Base-by-base conservation (phyloP, 1,140 invertebrate genomes). In the Scaptomyza hsui region DNA sequence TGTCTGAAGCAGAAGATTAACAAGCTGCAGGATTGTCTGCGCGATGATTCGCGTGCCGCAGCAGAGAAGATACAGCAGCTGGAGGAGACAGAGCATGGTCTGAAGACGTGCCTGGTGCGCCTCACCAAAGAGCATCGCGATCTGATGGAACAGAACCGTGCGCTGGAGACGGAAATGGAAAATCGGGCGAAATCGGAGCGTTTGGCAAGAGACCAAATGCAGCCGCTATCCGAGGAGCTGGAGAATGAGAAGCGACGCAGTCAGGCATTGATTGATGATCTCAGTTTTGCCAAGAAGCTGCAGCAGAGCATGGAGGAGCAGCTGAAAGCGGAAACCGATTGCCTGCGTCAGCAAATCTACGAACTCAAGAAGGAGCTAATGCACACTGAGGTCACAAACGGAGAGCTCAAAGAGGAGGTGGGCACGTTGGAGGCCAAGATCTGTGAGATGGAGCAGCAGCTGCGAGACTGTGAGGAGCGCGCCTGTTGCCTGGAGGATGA, bases 361-460 rank as follows among this genome's bases (percentile, higher is more conserved):
- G 90, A 93, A 37, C 75, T 92, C 2, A 91, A 89, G 59, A 94
- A 94, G 85, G 92, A 93, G 44, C 92, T 93, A 47, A 90, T 93
- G 72, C 93, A 94, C 37, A 83, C 93, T 24, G 93, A 94, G 67
- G 93, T 94, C 7, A 94, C 93, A n/a, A 94, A 94, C 67, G 92
- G 92, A 26, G 93, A 94, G 75, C 79, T 94, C 0, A 93, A 92
- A 57, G 93, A 94, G 86, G 93, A 94, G 91, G 93, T 94, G 4
- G 61, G 74, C 19, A 91, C 90, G 2, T 51, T 92, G 10, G 91
- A 92, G 49, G 57, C 64, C 21, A 89, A 82, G 72, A 83, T 91
- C 29, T 29, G 44, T 7, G 80, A 88, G 26, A 52, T 88, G 56
- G 64, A 88, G 39, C 6, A 29, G 3, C 63, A 68, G 24, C 41